Evolutionary conservation across 2,888 invertebrate species (phyloP), one percentile per base, ranked within the genome.

Genomic region (Prenolepis imparis): DNA sequence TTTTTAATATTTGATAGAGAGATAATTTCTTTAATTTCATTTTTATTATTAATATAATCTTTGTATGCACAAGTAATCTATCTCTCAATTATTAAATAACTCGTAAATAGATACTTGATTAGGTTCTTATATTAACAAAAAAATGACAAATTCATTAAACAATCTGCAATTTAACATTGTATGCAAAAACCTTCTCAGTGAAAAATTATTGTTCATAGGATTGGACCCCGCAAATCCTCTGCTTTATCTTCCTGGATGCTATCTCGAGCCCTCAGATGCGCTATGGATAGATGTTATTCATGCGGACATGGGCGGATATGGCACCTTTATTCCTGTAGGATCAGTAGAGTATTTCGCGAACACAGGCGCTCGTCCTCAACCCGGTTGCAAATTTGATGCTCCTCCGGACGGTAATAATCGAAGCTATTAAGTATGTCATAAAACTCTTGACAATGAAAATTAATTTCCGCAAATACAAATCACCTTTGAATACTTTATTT

Each of bases 171-270:
- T 57, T 11, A n/a, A 15, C 3, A 55, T 36, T 36, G 36, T 36
- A 5, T 21, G 18, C 52, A 15, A 59, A 59, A 28, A 59, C 28
- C 28, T 28, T 59, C 5, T 59, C 5, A 59, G 24, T 24, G 21
- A 8, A 18, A 41, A 66, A 41, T 66, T 66, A 66, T 39, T 12
- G 21, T 59, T 66, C 9, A 4, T 67, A 93, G 93, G 89, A 44
- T 86, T 93, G 39, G 93, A 93, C 81, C 91, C 93, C 44, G 93
- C 93, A 4, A 84, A 88, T 41, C 93, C 93, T 4, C 91, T n/a
- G 32, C 92, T 91, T 78, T 92, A 93, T 68, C 83, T 87, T 1
- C 86, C 86, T 5, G 44, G 81, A 1, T 89, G 91, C 21, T 92
- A 92, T 74, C 77, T 93, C n/a, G 78, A 86, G 21, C 57, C 80